A percentile compares a stretch with the other conserved stretches of the same genome.
Conservation (phyloP, 2,113 vertebrate genomes). For the Chaetodon auriga region DNA sequence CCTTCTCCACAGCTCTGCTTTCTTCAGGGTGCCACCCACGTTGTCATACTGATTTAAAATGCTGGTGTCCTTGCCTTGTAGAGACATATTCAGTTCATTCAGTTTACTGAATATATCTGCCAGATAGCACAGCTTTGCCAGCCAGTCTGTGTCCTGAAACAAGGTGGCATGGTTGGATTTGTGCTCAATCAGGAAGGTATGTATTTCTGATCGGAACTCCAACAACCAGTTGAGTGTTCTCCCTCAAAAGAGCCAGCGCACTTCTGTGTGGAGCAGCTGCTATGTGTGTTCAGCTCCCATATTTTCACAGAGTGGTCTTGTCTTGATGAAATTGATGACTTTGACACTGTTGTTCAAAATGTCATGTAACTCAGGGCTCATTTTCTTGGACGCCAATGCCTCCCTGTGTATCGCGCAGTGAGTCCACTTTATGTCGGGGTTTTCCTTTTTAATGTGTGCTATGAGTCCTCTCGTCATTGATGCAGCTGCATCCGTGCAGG, state of each 20-base stretch:
- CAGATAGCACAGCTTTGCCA: not conserved
- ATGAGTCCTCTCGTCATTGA: not conserved
- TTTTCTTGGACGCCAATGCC: not conserved
- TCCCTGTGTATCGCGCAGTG: too few species aligned
- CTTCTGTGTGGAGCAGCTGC: conserved; percentile 6
- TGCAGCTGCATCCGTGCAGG: not conserved
- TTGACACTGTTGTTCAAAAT: not conserved
- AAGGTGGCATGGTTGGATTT: not conserved
- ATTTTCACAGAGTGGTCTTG: not conserved
- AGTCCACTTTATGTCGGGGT: not conserved
- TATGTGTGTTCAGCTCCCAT: conserved; percentile 1
- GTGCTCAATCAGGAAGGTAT: conserved; percentile 9
- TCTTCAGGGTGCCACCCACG: not conserved
- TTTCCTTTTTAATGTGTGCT: not conserved
- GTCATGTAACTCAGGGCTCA: not conserved
- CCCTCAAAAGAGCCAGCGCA: not conserved
- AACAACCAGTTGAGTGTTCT: not conserved
- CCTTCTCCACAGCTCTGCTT: conserved; percentile 6
- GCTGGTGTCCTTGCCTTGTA: conserved; percentile 5
- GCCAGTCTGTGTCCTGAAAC: not conserved
- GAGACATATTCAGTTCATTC: conserved; percentile 3
- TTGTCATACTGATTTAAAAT: conserved; percentile 5
- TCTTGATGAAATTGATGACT: not conserved
- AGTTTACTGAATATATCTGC: conserved; percentile 15
- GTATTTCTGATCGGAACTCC: not conserved